A percentile compares a stretch with the other conserved stretches of the same genome.
Evolutionary conservation across 2,797 vertebrate genomes (phyloP).

Genomic region (Simalia tracyae): DNA sequence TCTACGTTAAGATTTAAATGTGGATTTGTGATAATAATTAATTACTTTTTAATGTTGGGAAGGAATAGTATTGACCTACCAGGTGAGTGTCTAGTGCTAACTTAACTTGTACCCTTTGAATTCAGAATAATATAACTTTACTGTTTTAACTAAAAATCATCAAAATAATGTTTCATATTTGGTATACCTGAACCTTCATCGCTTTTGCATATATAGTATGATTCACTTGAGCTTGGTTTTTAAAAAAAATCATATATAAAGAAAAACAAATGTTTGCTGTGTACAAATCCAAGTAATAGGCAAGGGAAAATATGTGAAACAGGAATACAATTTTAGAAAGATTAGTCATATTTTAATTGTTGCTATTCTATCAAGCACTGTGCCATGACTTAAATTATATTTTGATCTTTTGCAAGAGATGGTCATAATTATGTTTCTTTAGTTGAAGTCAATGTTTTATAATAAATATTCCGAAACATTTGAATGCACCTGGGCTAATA

Average conservation of each 20-base stretch:
- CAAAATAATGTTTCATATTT: background rate
- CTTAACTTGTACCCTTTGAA: background rate
- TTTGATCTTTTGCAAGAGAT: background rate
- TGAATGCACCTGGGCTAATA: background rate
- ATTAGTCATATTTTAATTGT: background rate
- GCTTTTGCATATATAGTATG: too few relatives aligned
- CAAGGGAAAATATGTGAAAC: background rate
- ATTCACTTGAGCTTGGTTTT: too few relatives aligned
- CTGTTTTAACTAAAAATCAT: background rate
- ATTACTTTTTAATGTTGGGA: background rate
- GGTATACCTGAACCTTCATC: background rate
- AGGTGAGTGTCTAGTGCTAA: background rate
- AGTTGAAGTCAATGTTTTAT: background rate
- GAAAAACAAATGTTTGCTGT: background rate
- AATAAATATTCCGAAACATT: background rate
- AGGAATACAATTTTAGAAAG: background rate
- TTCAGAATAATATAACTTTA: background rate
- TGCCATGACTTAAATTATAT: background rate
- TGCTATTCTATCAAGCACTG: background rate
- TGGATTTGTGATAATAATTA: background rate
- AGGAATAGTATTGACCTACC: background rate
- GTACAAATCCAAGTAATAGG: background rate
- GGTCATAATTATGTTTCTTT: background rate
- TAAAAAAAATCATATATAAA: too few relatives aligned
- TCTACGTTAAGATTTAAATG: background rate